These are phyloP conservation scores for Saturnia pavonia DNA, from an alignment of 2,888 invertebrate genomes.

Conservation along the genomic window DNA sequence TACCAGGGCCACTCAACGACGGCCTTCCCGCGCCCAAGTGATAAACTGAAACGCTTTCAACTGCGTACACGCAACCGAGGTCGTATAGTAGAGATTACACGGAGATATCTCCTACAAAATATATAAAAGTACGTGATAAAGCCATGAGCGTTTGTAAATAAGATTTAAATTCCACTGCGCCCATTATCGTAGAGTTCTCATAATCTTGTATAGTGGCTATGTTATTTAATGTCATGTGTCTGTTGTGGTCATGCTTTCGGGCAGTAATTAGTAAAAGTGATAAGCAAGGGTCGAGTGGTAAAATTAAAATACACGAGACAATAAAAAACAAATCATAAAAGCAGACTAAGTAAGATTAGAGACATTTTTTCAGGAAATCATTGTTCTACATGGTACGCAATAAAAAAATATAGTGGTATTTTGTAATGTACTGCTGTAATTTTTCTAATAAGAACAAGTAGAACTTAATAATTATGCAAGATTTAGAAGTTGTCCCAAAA, in stretches of 20 bases:
- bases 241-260: not conserved
- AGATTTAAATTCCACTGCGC: conserved; percentile 2
- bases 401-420: too few species aligned
- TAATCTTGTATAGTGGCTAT: not conserved
- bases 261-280: not conserved
- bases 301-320: not conserved
- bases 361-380: not conserved
- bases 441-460: too few species aligned
- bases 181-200: not conserved
- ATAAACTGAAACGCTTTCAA: conserved; percentile 60
- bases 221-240: not conserved
- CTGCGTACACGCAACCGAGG: conserved; percentile 54
- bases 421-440: too few species aligned
- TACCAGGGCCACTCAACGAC: conserved; percentile 56
- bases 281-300: not conserved
- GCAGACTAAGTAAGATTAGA: not conserved
- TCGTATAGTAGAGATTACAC: conserved; percentile 30
- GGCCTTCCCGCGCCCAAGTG: conserved; percentile 62
- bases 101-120: conserved; percentile 11
- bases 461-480: too few species aligned
- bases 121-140: conserved; percentile 11
- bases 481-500: too few species aligned
- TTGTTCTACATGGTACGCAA: too few species aligned
- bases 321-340: not conserved
- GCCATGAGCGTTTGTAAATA: conserved; percentile 14